Evolutionary conservation across 2,797 vertebrate genomes (phyloP).

Genomic region (Vespertilio murinus): DNA sequence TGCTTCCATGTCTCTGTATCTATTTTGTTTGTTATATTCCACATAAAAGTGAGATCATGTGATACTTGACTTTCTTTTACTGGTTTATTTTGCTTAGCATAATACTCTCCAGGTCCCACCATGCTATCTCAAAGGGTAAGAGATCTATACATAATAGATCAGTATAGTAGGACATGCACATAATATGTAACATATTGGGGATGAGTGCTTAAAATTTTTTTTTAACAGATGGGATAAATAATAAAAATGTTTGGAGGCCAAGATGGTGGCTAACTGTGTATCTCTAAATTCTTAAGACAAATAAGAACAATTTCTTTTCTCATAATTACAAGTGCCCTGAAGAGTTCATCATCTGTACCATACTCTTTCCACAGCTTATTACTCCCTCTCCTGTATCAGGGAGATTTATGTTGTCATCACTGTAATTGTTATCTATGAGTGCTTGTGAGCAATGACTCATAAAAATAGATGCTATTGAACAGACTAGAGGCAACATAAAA

Average conservation of each 20-base stretch:
- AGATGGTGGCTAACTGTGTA: background rate
- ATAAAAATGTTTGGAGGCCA: background rate
- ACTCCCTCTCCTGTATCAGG: background rate
- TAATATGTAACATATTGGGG: background rate
- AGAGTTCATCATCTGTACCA: constrained; percentile 44
- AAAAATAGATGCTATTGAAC: constrained; percentile 59
- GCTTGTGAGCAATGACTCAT: constrained; percentile 55
- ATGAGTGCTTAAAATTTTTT: background rate
- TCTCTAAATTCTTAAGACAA: constrained; percentile 51
- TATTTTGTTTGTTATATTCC: too few species aligned
- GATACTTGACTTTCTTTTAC: too few species aligned
- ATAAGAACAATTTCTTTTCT: constrained; percentile 48
- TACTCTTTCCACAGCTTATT: constrained; percentile 7
- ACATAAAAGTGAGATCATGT: too few species aligned
- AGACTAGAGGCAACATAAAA: constrained; percentile 51
- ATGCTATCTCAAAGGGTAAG: too few species aligned
- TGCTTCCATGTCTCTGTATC: too few species aligned
- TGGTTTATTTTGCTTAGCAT: too few species aligned
- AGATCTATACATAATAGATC: background rate
- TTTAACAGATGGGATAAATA: background rate
- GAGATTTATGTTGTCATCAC: constrained; percentile 65
- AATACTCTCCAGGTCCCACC: too few species aligned
- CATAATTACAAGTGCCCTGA: constrained; percentile 57
- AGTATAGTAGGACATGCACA: background rate
- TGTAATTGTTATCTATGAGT: constrained; percentile 66